Evolutionary conservation across 2,113 vertebrate genomes (phyloP).

Genomic region (Cervus canadensis): DNA sequence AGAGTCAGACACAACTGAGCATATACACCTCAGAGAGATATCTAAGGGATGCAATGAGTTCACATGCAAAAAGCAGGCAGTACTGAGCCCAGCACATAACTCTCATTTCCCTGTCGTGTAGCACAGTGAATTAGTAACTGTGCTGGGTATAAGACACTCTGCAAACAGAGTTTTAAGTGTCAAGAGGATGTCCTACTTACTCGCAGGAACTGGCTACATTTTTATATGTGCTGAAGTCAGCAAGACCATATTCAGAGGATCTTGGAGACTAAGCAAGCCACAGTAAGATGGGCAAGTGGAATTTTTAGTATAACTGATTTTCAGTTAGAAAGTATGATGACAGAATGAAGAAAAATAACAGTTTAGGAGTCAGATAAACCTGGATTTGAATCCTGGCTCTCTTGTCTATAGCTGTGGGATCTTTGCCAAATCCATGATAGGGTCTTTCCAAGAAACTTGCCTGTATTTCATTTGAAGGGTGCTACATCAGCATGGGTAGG

Average conservation of each 20-base stretch:
- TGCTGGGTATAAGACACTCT: neutral
- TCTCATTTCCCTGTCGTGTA: neutral
- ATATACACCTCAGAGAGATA: neutral
- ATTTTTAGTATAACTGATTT: neutral
- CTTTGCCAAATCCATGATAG: neutral
- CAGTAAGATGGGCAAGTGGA: neutral
- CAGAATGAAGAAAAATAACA: neutral
- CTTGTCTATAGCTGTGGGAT: neutral
- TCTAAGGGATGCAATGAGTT: neutral
- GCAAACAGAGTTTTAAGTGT: neutral
- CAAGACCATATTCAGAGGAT: neutral
- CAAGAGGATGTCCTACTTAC: neutral
- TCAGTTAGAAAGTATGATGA: neutral
- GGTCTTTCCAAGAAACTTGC: neutral
- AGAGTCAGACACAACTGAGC: neutral
- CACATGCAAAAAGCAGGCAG: neutral
- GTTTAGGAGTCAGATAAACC: neutral
- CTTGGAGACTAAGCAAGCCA: neutral
- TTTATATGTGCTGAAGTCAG: neutral
- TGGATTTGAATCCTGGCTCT: neutral
- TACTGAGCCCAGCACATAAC: neutral
- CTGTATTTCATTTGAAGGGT: neutral
- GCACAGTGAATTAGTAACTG: neutral
- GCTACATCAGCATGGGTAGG: neutral
- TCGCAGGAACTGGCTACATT: neutral